These are phyloP conservation scores for Microcaecilia unicolor DNA, from an alignment of 2,797 vertebrate species.

Conservation along the genomic window DNA sequence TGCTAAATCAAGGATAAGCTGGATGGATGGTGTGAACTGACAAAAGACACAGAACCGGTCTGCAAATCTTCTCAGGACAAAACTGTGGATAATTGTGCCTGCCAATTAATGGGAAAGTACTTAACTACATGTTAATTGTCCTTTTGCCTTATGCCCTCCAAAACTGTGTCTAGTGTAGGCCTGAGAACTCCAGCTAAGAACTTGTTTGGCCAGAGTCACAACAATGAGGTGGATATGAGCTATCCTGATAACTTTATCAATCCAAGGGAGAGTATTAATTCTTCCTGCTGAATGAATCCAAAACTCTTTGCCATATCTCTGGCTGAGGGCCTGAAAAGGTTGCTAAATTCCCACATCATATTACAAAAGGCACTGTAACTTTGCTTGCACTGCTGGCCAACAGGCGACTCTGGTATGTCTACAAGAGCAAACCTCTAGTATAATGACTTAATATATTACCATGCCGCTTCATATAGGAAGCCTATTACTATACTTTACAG, in stretches of 20 bases:
- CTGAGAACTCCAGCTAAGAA: slow-evolving; percentile 1
- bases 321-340: slow-evolving; percentile 17
- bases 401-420: no score
- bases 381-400: neutral
- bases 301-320: slow-evolving; percentile 9
- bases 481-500: no score
- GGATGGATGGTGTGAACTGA: slow-evolving; percentile 8
- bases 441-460: no score
- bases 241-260: slow-evolving; percentile 7
- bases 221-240: slow-evolving; percentile 8
- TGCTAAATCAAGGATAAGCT: slow-evolving; percentile 20
- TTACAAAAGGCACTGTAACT: slow-evolving; percentile 3
- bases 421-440: no score
- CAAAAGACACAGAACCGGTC: slow-evolving; percentile 19
- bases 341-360: slow-evolving; percentile 11
- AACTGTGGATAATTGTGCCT: slow-evolving; percentile 4
- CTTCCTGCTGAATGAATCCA: slow-evolving; percentile 7
- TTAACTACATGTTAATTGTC: slow-evolving; percentile 12
- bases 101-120: slow-evolving; percentile 23
- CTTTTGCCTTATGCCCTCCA: slow-evolving; percentile 24
- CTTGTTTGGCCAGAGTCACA: slow-evolving; percentile 8
- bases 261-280: neutral
- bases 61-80: slow-evolving; percentile 18
- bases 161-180: slow-evolving; percentile 14
- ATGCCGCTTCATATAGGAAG: no score